Conservation (phyloP, 2,113 vertebrate genomes). For the Nymphicus hollandicus region DNA sequence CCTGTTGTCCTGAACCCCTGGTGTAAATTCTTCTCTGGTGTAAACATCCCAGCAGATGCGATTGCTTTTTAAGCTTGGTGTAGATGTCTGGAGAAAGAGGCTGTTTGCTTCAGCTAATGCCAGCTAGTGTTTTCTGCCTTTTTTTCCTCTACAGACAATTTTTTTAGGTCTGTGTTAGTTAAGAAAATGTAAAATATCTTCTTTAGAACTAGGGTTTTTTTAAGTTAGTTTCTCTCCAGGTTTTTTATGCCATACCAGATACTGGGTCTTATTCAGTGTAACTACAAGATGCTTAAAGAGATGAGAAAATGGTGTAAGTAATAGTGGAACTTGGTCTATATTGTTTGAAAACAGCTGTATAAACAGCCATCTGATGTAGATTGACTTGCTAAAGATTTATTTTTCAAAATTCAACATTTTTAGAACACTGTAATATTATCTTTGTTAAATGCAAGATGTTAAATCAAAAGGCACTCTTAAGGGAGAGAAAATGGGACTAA, state of each 20-base stretch:
- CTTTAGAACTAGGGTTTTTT: not conserved
- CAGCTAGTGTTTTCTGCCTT: not conserved
- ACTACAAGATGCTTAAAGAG: not conserved
- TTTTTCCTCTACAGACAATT: not conserved
- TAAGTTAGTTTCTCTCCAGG: not conserved
- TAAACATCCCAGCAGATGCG: not conserved
- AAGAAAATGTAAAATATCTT: not conserved
- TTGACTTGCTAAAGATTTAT: not conserved
- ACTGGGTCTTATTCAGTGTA: not conserved
- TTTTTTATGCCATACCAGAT: not conserved
- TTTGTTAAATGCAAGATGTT: conserved; percentile 9
- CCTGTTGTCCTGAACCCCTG: not conserved
- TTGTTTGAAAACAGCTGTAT: not conserved
- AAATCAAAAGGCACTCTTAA: not conserved
- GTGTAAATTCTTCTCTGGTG: not conserved
- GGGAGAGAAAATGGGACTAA: not conserved
- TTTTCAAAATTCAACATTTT: not conserved
- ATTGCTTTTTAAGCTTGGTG: not conserved
- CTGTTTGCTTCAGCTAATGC: not conserved
- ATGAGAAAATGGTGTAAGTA: not conserved
- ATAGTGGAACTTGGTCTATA: not conserved
- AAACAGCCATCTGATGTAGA: not conserved
- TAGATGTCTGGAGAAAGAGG: not conserved
- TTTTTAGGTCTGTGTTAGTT: not conserved
- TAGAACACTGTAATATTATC: not conserved